Evolutionary conservation across 2,113 vertebrate species (phyloP).

Genomic region (Rana temporaria): DNA sequence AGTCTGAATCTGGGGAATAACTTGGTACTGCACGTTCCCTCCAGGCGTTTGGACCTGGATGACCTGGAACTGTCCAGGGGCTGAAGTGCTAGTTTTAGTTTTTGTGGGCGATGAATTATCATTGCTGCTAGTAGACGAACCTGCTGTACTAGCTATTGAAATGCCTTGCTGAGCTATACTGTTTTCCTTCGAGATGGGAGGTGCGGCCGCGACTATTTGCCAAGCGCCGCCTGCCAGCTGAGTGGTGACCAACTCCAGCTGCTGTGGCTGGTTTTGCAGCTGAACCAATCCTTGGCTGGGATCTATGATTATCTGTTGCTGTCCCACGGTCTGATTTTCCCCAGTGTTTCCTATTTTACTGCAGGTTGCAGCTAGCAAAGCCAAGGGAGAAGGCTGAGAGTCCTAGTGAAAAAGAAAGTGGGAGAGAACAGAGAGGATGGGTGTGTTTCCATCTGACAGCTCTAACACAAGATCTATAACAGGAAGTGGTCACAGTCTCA

Average conservation of each 20-base stretch:
- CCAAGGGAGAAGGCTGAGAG: conserved; percentile 96
- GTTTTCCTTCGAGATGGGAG: conserved; percentile 89
- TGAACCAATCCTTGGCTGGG: conserved; percentile 92
- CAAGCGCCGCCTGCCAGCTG: conserved; percentile 94
- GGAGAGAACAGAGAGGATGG: conserved; percentile 77
- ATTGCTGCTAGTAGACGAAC: conserved; percentile 79
- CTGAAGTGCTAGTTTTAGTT: conserved; percentile 76
- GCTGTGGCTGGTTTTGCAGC: conserved; percentile 89
- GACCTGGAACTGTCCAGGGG: conserved; percentile 88
- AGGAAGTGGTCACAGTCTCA: conserved; percentile 60
- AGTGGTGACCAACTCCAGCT: conserved; percentile 94
- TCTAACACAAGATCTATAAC: conserved; percentile 53
- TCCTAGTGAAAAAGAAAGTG: conserved; percentile 82
- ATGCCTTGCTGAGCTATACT: conserved; percentile 79
- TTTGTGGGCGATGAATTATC: conserved; percentile 83
- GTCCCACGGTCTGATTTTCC: conserved; percentile 86
- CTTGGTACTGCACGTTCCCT: conserved; percentile 94
- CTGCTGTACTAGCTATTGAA: conserved; percentile 72
- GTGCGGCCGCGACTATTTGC: conserved; percentile 92
- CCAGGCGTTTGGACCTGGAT: conserved; percentile 92
- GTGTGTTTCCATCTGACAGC: conserved; percentile 61
- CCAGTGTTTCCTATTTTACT: conserved; percentile 96
- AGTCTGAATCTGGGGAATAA: conserved; percentile 97
- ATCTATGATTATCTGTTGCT: conserved; percentile 90
- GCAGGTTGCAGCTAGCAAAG: conserved; percentile 98